These are phyloP conservation scores for Smutsia gigantea DNA, from an alignment of 2,797 vertebrate species.

Conservation along the genomic window DNA sequence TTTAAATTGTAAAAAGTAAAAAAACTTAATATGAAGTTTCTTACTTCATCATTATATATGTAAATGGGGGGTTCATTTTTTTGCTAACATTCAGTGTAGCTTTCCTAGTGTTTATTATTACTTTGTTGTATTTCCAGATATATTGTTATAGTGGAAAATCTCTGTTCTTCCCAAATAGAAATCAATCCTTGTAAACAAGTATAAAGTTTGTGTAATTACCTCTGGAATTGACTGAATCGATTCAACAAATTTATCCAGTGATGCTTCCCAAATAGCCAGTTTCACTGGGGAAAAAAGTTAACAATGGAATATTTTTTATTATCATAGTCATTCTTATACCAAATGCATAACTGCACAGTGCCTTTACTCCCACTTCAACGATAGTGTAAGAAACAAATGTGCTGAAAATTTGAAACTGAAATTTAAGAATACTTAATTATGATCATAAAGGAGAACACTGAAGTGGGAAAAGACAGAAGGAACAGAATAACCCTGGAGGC, in stretches of 20 bases:
- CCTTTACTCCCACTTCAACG: background rate
- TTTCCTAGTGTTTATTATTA: background rate
- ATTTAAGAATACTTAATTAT: background rate
- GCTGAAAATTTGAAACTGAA: background rate
- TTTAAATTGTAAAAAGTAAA: slow-evolving; percentile 34
- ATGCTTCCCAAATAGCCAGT: slow-evolving; percentile 97
- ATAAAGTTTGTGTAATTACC: slow-evolving; percentile 84
- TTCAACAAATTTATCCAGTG: slow-evolving; percentile 96
- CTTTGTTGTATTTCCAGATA: background rate
- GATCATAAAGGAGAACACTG: background rate
- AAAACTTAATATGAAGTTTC: background rate
- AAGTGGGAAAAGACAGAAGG: background rate
- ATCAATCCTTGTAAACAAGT: background rate
- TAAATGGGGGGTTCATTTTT: background rate
- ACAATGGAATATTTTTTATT: slow-evolving; percentile 32
- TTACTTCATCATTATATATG: background rate
- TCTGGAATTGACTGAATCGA: slow-evolving; percentile 99
- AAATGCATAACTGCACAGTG: background rate
- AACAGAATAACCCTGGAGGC: background rate
- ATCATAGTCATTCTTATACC: background rate
- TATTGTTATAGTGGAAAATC: background rate
- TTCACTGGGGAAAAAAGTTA: slow-evolving; percentile 90
- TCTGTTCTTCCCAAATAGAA: background rate
- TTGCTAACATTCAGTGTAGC: background rate
- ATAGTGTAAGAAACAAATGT: background rate